Evolutionary conservation across 2,113 vertebrate species (phyloP).

Genomic region (Pseudonaja textilis): DNA sequence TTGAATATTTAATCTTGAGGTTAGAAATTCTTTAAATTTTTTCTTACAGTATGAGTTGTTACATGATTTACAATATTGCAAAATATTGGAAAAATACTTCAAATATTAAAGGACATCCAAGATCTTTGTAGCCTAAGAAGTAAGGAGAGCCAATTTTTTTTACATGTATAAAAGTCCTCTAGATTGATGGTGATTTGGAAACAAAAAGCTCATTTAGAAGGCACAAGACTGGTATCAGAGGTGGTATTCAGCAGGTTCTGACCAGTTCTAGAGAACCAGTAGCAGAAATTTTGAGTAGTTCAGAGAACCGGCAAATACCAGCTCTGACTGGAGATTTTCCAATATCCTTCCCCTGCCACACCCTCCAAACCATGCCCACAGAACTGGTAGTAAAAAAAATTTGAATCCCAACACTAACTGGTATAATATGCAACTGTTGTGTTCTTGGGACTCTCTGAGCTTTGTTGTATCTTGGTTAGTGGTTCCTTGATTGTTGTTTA

Average conservation of each 20-base stretch:
- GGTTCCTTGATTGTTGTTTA: not conserved
- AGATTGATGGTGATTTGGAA: not conserved
- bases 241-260: too few species aligned
- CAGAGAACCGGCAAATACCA: too few species aligned
- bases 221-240: not conserved
- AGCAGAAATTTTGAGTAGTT: too few species aligned
- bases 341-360: too few species aligned
- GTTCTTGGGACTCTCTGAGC: not conserved
- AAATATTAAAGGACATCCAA: not conserved
- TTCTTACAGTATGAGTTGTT: not conserved
- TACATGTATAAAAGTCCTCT: not conserved
- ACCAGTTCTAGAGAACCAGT: too few species aligned
- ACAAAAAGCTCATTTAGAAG: not conserved
- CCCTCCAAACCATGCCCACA: too few species aligned
- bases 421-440: not conserved
- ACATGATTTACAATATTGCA: not conserved
- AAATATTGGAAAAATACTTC: not conserved
- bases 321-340: too few species aligned
- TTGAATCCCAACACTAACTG: too few species aligned
- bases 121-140: not conserved
- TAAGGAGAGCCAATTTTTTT: not conserved
- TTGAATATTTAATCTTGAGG: not conserved
- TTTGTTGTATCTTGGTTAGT: not conserved
- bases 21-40: not conserved
- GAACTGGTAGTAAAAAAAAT: too few species aligned